These are phyloP conservation scores for Argynnis bischoffii DNA, from an alignment of 2,888 invertebrate genomes.

Conservation along the genomic window DNA sequence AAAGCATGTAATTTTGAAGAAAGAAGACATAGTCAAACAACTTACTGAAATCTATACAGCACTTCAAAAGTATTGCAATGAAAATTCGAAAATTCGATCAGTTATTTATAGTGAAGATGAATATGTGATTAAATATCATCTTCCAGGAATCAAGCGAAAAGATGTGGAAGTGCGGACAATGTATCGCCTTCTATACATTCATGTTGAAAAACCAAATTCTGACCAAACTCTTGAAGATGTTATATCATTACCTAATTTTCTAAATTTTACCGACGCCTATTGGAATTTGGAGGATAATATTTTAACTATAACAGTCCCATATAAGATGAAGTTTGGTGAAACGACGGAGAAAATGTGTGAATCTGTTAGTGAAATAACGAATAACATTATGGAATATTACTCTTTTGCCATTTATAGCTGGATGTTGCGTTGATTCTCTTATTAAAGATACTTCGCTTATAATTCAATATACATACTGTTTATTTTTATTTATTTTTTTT, in stretches of 20 bases:
- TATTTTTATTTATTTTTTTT: too few species aligned
- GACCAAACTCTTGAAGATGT: not conserved
- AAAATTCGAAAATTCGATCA: slow-evolving; percentile 1
- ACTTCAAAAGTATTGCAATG: slow-evolving; percentile 1
- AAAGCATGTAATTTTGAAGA: not conserved
- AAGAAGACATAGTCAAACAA: not conserved
- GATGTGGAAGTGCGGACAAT: not conserved
- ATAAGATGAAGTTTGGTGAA: too few species aligned
- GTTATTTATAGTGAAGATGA: not conserved
- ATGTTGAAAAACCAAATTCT: not conserved
- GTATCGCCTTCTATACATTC: not conserved
- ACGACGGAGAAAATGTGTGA: too few species aligned
- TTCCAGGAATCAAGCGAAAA: not conserved
- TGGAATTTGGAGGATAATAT: too few species aligned
- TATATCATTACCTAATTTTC: not conserved
- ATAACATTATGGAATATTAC: too few species aligned
- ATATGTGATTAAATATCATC: slow-evolving; percentile 16
- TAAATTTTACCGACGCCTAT: not conserved
- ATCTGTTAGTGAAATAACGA: too few species aligned
- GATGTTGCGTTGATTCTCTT: too few species aligned
- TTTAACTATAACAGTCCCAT: too few species aligned
- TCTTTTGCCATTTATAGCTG: too few species aligned
- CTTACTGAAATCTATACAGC: not conserved
- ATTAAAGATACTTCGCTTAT: too few species aligned
- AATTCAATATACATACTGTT: too few species aligned